phyloP scores from a whole-genome alignment of 2,113 vertebrate species.

The Tretioscincus oriximinensis region DNA sequence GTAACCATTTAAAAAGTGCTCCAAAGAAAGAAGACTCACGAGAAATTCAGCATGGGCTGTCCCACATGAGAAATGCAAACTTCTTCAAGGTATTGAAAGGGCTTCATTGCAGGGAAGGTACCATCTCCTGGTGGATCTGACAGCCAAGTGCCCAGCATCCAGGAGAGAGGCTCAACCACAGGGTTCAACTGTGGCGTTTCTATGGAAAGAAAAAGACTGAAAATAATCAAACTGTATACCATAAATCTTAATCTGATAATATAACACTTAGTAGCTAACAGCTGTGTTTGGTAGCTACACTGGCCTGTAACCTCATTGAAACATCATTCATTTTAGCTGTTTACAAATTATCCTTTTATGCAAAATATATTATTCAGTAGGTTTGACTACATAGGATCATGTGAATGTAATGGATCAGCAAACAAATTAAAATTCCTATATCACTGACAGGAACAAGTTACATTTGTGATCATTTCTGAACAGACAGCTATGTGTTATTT shows the following conservation, averaged over 20 bases:
- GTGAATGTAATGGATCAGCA: background rate
- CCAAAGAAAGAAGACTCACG: conserved; percentile 61
- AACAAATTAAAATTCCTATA: background rate
- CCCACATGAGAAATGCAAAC: conserved; percentile 84
- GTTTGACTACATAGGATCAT: background rate
- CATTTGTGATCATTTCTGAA: background rate
- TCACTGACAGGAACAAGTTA: background rate
- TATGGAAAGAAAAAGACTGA: conserved; percentile 48
- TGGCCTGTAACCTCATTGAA: background rate
- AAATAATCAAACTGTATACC: background rate
- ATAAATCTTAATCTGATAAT: background rate
- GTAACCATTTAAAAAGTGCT: background rate
- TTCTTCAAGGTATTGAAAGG: conserved; percentile 87
- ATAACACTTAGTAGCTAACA: background rate
- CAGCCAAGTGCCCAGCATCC: conserved; percentile 94
- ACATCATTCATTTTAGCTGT: background rate
- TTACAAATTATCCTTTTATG: background rate
- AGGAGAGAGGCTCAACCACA: conserved; percentile 82
- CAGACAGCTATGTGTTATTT: background rate
- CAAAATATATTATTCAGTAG: too few species aligned
- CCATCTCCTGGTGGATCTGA: conserved; percentile 85
- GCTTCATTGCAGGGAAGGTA: conserved; percentile 82
- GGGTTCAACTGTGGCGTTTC: conserved; percentile 77
- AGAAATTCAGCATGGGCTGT: conserved; percentile 84
- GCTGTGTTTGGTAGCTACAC: background rate